These are phyloP conservation scores for Peromyscus nudipes DNA, from an alignment of 2,797 vertebrate genomes.

Conservation along the genomic window DNA sequence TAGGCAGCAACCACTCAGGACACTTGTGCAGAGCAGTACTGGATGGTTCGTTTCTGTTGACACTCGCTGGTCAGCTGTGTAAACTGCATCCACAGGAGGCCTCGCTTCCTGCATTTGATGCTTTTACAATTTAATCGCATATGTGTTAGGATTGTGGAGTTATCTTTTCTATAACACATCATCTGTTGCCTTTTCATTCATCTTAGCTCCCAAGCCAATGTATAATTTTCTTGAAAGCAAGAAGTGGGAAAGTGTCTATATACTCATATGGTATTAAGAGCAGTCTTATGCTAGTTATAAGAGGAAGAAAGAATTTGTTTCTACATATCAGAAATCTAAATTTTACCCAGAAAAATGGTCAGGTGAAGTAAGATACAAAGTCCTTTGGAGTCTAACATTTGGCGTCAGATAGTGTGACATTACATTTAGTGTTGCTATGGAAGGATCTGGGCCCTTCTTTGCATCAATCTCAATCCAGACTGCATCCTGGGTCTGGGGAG, in stretches of 20 bases:
- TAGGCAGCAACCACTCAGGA: not conserved
- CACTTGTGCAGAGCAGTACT: not conserved
- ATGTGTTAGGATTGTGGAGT: not conserved
- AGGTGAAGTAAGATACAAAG: not conserved
- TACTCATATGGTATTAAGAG: not conserved
- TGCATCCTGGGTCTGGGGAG: not conserved
- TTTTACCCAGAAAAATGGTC: not conserved
- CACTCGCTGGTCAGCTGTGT: not conserved
- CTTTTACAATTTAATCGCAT: constrained; percentile 23
- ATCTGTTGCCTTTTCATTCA: constrained; percentile 48
- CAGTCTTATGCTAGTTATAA: not conserved
- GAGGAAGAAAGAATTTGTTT: not conserved
- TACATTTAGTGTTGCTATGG: not conserved
- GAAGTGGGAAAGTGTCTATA: constrained; percentile 19
- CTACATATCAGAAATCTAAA: not conserved
- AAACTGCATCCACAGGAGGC: not conserved
- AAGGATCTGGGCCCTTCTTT: not conserved
- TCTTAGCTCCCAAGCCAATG: constrained; percentile 48
- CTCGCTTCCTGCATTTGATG: not conserved
- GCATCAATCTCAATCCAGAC: not conserved
- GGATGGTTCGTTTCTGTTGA: not conserved
- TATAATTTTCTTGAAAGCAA: constrained; percentile 51
- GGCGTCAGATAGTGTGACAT: not conserved
- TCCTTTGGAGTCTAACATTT: not conserved
- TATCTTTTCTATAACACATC: constrained; percentile 43